Percentiles rank a stretch among this genome's conserved stretches.
Conservation (phyloP, 2,113 vertebrate species). For the Myrmecobius fasciatus region DNA sequence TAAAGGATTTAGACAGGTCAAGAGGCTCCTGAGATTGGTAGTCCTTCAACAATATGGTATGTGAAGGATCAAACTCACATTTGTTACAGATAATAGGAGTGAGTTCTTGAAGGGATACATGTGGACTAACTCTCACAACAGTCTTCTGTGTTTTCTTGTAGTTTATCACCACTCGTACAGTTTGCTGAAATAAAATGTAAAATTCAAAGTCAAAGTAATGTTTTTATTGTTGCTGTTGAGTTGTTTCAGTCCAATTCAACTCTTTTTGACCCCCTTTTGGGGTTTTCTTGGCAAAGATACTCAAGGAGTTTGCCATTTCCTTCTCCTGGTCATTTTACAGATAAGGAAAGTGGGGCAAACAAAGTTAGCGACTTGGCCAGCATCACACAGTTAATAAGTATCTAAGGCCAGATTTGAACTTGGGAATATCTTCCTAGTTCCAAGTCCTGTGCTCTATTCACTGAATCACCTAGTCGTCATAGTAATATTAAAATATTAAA, state of each 20-base stretch:
- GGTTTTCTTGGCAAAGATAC: neutral
- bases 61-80: constrained; percentile 93
- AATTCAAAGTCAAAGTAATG: constrained; percentile 40
- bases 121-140: constrained; percentile 93
- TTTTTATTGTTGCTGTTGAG: neutral
- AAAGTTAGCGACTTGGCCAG: neutral
- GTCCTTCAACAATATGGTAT: constrained; percentile 90
- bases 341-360: neutral
- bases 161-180: constrained; percentile 96
- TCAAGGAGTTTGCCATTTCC: neutral
- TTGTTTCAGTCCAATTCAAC: neutral
- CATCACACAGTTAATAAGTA: neutral
- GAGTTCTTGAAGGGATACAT: constrained; percentile 89
- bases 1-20: constrained; percentile 91
- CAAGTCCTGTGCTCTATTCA: neutral
- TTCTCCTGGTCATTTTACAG: neutral
- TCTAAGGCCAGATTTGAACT: neutral
- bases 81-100: constrained; percentile 92
- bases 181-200: constrained; percentile 87
- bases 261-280: neutral
- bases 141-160: constrained; percentile 97
- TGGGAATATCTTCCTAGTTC: neutral
- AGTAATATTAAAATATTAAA: neutral
- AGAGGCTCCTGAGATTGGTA: constrained; percentile 90
- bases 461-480: neutral